Conservation (phyloP, 1,140 invertebrate species). For the Hylyphantes graminicola region DNA sequence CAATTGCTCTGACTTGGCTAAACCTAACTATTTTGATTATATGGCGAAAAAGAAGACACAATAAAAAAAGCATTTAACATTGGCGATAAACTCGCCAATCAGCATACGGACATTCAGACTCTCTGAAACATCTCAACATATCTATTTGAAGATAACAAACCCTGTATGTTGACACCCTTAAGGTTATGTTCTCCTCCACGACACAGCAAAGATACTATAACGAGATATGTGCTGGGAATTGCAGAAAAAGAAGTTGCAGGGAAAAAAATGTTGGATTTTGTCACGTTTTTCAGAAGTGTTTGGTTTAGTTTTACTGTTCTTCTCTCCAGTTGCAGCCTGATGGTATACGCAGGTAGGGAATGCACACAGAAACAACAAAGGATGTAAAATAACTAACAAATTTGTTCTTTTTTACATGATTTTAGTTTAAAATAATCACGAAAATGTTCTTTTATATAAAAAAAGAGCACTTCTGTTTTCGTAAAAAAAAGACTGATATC, state of each 20-base stretch:
- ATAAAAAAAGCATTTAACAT: too few relatives aligned
- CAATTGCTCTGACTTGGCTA: too few relatives aligned
- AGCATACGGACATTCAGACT: background rate
- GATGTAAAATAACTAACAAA: background rate
- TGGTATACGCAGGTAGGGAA: background rate
- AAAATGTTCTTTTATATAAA: too few relatives aligned
- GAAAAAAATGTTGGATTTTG: conserved; percentile 38
- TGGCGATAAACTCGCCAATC: too few relatives aligned
- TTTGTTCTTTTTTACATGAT: too few relatives aligned
- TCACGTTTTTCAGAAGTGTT: conserved; percentile 44
- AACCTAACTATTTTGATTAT: too few relatives aligned
- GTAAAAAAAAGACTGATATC: too few relatives aligned
- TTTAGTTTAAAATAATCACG: too few relatives aligned
- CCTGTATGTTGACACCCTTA: conserved; percentile 34
- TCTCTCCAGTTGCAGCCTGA: conserved; percentile 1
- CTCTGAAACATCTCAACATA: conserved; percentile 22
- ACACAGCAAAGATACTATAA: conserved; percentile 12
- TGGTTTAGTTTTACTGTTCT: conserved; percentile 26
- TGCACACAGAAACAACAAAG: too few relatives aligned
- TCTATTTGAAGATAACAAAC: conserved; percentile 34
- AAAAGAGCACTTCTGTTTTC: too few relatives aligned
- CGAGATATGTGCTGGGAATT: conserved; percentile 14
- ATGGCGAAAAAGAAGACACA: too few relatives aligned
- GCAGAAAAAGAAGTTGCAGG: conserved; percentile 11
- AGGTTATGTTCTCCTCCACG: background rate